Percentiles rank a stretch among this genome's conserved stretches.
Evolutionary conservation across 1,140 invertebrate species (phyloP).

Genomic region (Meloidogyne hapla): DNA sequence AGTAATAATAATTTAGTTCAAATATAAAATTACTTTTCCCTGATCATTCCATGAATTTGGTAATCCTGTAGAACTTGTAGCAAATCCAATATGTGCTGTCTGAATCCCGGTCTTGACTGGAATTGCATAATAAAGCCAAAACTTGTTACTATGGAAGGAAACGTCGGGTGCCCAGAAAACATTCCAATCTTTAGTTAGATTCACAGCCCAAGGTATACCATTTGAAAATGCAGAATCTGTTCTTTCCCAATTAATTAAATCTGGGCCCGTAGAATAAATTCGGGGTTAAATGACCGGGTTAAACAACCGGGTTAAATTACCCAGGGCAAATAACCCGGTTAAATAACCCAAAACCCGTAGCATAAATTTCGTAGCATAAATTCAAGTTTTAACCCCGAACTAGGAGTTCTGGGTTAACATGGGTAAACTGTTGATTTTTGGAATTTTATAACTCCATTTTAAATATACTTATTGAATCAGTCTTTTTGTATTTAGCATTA

Average conservation of each 20-base stretch:
- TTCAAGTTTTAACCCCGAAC: too few relatives aligned
- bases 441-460: too few relatives aligned
- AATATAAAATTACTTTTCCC: neutral
- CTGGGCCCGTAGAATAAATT: too few relatives aligned
- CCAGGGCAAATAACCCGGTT: too few relatives aligned
- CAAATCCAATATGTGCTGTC: constrained; percentile 14
- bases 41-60: constrained; percentile 7
- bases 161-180: constrained; percentile 22
- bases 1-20: neutral
- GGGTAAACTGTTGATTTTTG: too few relatives aligned
- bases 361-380: too few relatives aligned
- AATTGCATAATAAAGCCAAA: constrained; percentile 17
- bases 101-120: neutral
- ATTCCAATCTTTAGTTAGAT: neutral
- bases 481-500: too few relatives aligned
- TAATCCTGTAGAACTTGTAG: neutral
- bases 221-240: constrained; percentile 15
- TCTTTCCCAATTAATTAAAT: neutral
- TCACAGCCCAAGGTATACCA: constrained; percentile 9
- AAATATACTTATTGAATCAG: too few relatives aligned
- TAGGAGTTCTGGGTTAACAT: too few relatives aligned
- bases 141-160: neutral
- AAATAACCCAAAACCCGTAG: too few relatives aligned
- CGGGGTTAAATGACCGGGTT: too few relatives aligned
- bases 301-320: too few relatives aligned